Evolutionary conservation across 1,140 invertebrate genomes (phyloP), one percentile per base, ranked within the genome.

Genomic region (Lasioglossum baleicum): DNA sequence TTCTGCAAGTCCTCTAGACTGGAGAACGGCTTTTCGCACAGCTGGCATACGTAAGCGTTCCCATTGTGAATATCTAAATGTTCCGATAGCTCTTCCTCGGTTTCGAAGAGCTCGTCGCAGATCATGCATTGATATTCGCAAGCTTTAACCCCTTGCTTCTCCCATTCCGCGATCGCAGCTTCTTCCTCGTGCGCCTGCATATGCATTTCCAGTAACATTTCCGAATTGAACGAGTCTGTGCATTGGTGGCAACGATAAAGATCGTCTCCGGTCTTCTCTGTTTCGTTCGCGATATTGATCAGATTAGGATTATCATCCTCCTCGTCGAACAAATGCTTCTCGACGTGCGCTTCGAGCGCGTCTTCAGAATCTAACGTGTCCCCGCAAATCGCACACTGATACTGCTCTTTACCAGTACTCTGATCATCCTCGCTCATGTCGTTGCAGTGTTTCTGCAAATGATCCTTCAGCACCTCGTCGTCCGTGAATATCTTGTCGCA

Each of bases 401-500:
- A 92, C 0, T 90, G 79, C 11, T 91, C 88, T 56, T 92, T 90
- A 0, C 63, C 80, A 13, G 73, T 75, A 0, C 75, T 88, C 0
- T 89, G 83, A 5, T 92, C 87, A 7, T 89, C 89, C n/a, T 92
- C 91, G 35, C 90, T 92, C 1, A 89, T 83, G 31, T 92, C 92
- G 35, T 93, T 90, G 40, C 92, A 93, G 75, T 93, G 92, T 17
- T 91, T 89, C 17, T 93, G 91, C 11, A 93, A 82, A 83, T 93
- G 92, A 69, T 93, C 90, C 69, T 93, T 93, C 53, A 93, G 75
- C 44, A 92, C 65, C 31, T 92, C 89, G 53, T 92, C 89, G 26
- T 92, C 89, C 0, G 85, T 88, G 53, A 93, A 92, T 10, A 88
- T 90, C 67, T 92, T 93, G 35, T 93, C 91, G 42, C 92, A 93